phyloP scores from a whole-genome alignment of 1,140 invertebrate species.

The Zaprionus ornatus region DNA sequence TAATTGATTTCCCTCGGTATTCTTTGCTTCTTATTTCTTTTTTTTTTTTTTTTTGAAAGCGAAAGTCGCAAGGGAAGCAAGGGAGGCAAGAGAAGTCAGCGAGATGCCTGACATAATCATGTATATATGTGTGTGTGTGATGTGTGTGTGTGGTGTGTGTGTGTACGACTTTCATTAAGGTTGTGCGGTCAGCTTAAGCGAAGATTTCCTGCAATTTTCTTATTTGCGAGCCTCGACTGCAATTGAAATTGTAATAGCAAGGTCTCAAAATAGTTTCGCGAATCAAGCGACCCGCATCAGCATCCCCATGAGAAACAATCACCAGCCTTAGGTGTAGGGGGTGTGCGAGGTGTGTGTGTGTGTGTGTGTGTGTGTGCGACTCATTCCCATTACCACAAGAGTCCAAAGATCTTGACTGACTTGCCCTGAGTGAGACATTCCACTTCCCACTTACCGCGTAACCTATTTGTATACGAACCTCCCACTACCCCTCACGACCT shows the following conservation, averaged over 20 bases:
- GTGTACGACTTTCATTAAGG: slow-evolving; percentile 45
- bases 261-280: slow-evolving; percentile 41
- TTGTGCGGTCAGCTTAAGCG: slow-evolving; percentile 52
- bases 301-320: not conserved
- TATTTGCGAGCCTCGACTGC: slow-evolving; percentile 49
- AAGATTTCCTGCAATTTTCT: slow-evolving; percentile 77
- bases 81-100: slow-evolving; percentile 1
- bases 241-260: slow-evolving; percentile 39
- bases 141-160: slow-evolving; percentile 6
- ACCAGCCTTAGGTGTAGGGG: not conserved
- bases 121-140: slow-evolving; percentile 9
- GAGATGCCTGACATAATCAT: slow-evolving; percentile 22
- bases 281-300: slow-evolving; percentile 20
- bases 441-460: slow-evolving; percentile 1
- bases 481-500: not conserved
- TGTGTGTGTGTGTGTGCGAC: not conserved
- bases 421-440: not conserved
- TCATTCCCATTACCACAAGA: not conserved
- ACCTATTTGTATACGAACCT: not conserved
- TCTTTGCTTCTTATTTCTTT: not conserved
- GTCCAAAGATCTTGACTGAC: not conserved
- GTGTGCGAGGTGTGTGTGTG: not conserved
- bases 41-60: slow-evolving; percentile 36
- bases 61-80: slow-evolving; percentile 22
- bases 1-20: slow-evolving; percentile 54